phyloP scores from a whole-genome alignment of 2,888 invertebrate genomes.

The Microctonus hyperodae region DNA sequence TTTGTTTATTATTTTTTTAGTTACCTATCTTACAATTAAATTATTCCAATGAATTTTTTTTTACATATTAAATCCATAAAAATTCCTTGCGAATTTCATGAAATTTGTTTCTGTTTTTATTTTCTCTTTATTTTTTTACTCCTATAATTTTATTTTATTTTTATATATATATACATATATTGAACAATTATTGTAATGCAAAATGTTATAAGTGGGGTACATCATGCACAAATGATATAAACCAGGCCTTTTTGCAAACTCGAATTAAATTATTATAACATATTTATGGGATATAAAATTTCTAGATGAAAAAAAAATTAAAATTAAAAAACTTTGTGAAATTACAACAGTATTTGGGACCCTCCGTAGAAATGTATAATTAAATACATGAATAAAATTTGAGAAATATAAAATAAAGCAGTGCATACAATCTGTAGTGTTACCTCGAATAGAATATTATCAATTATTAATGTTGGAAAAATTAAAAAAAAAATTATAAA shows the following conservation, averaged over 20 bases:
- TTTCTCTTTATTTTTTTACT: conserved; percentile 1
- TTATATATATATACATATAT: background rate
- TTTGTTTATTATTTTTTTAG: conserved; percentile 37
- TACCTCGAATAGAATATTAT: background rate
- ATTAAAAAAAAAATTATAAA: background rate
- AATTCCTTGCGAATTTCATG: conserved; percentile 15
- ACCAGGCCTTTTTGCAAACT: conserved; percentile 39
- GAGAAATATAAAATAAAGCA: conserved; percentile 2
- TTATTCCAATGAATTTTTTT: conserved; percentile 48
- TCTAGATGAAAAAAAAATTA: conserved; percentile 23
- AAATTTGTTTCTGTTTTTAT: conserved; percentile 20
- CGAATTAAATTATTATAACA: conserved; percentile 37
- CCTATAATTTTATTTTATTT: background rate
- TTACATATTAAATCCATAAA: too few relatives aligned
- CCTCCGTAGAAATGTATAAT: conserved; percentile 43
- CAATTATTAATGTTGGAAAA: background rate
- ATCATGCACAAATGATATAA: conserved; percentile 46
- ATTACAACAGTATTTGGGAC: conserved; percentile 49
- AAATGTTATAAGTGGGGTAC: conserved; percentile 36
- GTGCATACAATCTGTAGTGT: conserved; percentile 1
- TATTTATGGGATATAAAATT: conserved; percentile 32
- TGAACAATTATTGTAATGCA: background rate
- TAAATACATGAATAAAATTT: background rate
- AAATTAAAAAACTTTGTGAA: conserved; percentile 26
- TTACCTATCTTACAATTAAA: conserved; percentile 47